Evolutionary conservation across 2,888 invertebrate genomes (phyloP).

Genomic region (Calameuta pallipes): DNA sequence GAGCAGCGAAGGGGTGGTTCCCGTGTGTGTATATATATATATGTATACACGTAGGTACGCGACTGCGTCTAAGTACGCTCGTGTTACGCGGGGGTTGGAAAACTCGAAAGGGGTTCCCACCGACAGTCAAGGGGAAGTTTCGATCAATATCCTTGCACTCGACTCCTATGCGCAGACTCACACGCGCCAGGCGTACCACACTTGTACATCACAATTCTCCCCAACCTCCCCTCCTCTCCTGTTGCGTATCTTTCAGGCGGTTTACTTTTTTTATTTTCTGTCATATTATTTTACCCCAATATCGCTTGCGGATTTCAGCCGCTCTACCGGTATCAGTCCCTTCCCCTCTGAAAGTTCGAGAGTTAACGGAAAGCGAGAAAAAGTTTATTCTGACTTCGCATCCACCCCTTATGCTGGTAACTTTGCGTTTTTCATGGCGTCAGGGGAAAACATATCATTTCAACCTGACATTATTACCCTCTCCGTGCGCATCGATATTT

Average conservation of each 20-base stretch:
- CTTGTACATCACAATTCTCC: neutral
- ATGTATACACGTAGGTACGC: neutral
- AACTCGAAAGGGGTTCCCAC: neutral
- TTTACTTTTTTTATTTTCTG: neutral
- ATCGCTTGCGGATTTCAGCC: neutral
- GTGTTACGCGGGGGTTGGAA: neutral
- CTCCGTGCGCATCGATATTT: neutral
- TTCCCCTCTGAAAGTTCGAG: neutral
- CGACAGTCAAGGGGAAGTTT: constrained; percentile 13
- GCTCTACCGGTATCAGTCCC: neutral
- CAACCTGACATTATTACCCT: neutral
- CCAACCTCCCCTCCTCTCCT: neutral
- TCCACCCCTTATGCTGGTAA: neutral
- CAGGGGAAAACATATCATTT: neutral
- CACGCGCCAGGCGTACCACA: neutral
- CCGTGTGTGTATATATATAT: neutral
- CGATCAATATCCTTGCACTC: constrained; percentile 62
- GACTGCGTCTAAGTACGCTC: neutral
- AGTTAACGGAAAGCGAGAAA: neutral
- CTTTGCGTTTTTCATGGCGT: neutral
- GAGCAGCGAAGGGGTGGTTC: constrained; percentile 9
- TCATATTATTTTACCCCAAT: neutral
- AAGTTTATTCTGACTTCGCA: neutral
- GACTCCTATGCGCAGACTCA: constrained; percentile 47
- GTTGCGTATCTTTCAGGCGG: constrained; percentile 1